phyloP scores from a whole-genome alignment of 2,797 vertebrate genomes.

The Dryobates pubescens region DNA sequence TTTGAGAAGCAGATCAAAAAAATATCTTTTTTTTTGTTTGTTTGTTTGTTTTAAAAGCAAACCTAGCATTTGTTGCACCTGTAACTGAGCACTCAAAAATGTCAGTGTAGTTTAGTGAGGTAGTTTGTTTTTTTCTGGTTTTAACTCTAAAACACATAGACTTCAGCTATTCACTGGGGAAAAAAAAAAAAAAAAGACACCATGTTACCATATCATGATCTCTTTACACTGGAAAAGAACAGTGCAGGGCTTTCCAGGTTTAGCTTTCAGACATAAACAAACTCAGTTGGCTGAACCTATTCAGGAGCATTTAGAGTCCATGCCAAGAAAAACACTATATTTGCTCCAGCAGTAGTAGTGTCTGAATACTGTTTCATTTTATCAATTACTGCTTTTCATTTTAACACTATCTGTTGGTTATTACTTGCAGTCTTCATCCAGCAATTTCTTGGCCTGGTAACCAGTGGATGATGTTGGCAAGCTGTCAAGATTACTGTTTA shows the following conservation, averaged over 20 bases:
- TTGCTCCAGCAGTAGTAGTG: not conserved
- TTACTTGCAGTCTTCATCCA: not conserved
- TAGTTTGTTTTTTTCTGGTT: not conserved
- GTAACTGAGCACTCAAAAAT: not conserved
- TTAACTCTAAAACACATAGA: not conserved
- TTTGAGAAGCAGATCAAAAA: not conserved
- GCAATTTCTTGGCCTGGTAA: not conserved
- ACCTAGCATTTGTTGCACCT: not conserved
- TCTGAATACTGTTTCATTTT: not conserved
- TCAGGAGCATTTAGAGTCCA: not conserved
- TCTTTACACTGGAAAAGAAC: not conserved
- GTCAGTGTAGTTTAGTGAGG: not conserved
- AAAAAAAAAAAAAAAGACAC: not conserved
- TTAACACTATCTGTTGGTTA: not conserved
- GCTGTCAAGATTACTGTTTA: not conserved
- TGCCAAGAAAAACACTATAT: slow-evolving; percentile 27
- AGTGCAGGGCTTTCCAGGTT: slow-evolving; percentile 13
- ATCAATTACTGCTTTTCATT: not conserved
- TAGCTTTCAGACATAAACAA: slow-evolving; percentile 15
- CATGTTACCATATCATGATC: not conserved
- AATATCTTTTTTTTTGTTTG: no score
- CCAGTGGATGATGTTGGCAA: not conserved
- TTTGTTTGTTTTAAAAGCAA: not conserved
- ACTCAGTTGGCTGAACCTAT: not conserved
- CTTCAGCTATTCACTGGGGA: not conserved